Conservation (phyloP, 2,888 invertebrate genomes). For the Aleiodes testaceus region DNA sequence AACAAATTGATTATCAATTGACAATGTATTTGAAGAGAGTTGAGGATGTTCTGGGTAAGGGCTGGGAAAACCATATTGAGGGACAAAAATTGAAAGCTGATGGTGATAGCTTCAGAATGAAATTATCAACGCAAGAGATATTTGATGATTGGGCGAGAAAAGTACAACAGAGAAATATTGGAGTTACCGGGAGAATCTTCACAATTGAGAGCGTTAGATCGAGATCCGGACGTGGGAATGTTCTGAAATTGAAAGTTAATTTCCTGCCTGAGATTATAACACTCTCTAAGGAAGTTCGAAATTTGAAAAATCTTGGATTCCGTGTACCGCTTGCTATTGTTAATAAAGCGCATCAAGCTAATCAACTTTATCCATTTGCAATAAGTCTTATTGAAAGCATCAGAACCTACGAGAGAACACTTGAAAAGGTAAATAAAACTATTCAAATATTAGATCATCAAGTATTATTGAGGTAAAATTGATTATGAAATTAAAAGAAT, state of each 20-base stretch:
- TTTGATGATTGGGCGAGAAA: conserved; percentile 99
- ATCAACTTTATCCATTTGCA: conserved; percentile 98
- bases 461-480: conserved; percentile 6
- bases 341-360: conserved; percentile 99
- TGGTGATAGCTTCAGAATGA: conserved; percentile 97
- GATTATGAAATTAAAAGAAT: background rate
- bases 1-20: conserved; percentile 97
- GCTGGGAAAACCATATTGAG: conserved; percentile 99
- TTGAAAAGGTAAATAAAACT: conserved; percentile 87
- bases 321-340: conserved; percentile 98
- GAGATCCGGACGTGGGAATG: conserved; percentile 84
- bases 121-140: conserved; percentile 96
- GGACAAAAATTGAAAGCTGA: conserved; percentile 98
- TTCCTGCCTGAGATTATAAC: conserved; percentile 99
- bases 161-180: conserved; percentile 94
- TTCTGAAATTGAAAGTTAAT: conserved; percentile 93
- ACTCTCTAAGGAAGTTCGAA: conserved; percentile 97
- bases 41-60: conserved; percentile 98
- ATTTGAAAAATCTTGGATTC: conserved; percentile 95
- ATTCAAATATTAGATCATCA: conserved; percentile 10
- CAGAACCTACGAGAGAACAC: conserved; percentile 95
- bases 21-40: conserved; percentile 96
- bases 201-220: conserved; percentile 89
- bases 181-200: conserved; percentile 95
- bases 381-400: conserved; percentile 98